Percentiles rank a stretch among this genome's conserved stretches.
These are phyloP conservation scores for Sphaerodactylus townsendi DNA, from an alignment of 2,113 vertebrate species.

Conservation along the genomic window DNA sequence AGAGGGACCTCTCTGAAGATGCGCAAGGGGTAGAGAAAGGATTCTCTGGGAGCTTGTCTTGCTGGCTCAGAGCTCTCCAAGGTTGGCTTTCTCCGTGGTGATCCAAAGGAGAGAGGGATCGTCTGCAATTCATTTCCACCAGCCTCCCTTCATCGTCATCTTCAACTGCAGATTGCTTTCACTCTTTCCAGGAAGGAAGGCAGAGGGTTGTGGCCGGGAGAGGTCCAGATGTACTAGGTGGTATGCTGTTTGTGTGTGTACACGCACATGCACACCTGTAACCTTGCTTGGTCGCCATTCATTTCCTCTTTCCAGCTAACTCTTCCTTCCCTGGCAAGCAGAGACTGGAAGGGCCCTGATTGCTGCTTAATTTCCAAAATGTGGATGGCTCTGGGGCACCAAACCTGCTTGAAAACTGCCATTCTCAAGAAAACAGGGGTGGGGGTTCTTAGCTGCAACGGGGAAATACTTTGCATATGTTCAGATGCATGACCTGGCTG, in stretches of 20 bases:
- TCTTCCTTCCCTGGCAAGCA: background rate
- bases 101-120: background rate
- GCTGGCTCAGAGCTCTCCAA: background rate
- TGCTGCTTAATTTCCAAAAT: too few species aligned
- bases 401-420: too few species aligned
- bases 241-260: background rate
- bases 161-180: background rate
- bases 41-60: background rate
- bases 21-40: background rate
- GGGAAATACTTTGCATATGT: background rate
- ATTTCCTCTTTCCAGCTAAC: background rate
- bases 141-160: background rate
- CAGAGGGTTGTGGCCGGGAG: background rate
- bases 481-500: background rate
- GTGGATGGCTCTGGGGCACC: too few species aligned
- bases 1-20: background rate
- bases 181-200: background rate
- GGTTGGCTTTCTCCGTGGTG: too few species aligned
- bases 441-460: too few species aligned
- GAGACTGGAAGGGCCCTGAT: background rate
- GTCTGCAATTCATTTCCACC: background rate
- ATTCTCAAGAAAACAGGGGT: too few species aligned
- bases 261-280: too few species aligned
- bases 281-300: background rate
- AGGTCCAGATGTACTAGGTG: background rate